Evolutionary conservation across 2,888 invertebrate species (phyloP).

Genomic region (Xestobium rufovillosum): DNA sequence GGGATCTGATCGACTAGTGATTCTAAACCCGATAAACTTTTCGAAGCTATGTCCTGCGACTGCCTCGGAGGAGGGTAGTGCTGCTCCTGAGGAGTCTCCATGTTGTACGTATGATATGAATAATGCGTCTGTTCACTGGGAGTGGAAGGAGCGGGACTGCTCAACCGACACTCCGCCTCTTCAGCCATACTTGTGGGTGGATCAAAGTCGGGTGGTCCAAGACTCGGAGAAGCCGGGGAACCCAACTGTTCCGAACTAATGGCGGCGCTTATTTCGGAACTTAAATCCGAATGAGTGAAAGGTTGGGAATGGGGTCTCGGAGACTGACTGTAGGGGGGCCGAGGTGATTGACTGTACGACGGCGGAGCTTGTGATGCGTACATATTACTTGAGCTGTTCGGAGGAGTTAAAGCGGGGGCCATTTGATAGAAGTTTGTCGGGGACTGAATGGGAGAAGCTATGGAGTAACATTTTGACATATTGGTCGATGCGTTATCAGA

Average conservation of each 20-base stretch:
- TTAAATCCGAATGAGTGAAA: slow-evolving; percentile 64
- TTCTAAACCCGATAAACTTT: slow-evolving; percentile 78
- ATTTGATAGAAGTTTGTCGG: slow-evolving; percentile 45
- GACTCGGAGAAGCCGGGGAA: slow-evolving; percentile 63
- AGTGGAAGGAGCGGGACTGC: slow-evolving; percentile 45
- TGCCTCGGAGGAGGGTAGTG: slow-evolving; percentile 46
- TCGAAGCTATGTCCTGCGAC: slow-evolving; percentile 72
- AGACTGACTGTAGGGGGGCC: slow-evolving; percentile 36
- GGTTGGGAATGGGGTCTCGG: slow-evolving; percentile 47
- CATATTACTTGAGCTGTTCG: slow-evolving; percentile 38
- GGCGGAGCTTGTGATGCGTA: slow-evolving; percentile 37
- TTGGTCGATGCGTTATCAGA: slow-evolving; percentile 43
- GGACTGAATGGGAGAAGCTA: slow-evolving; percentile 46
- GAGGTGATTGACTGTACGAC: slow-evolving; percentile 28
- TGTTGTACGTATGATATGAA: slow-evolving; percentile 39
- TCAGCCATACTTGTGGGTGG: slow-evolving; percentile 59
- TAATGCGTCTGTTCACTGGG: slow-evolving; percentile 39
- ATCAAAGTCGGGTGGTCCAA: slow-evolving; percentile 62
- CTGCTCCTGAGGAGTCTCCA: slow-evolving; percentile 35
- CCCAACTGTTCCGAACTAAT: slow-evolving; percentile 61
- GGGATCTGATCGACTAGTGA: slow-evolving; percentile 89
- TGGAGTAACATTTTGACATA: slow-evolving; percentile 45
- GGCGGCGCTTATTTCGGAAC: slow-evolving; percentile 70
- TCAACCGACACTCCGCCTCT: slow-evolving; percentile 47
- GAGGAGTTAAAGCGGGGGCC: slow-evolving; percentile 39